A percentile compares a stretch with the other conserved stretches of the same genome.
phyloP scores from a whole-genome alignment of 1,140 invertebrate species.

The Drosophila chauvacae region DNA sequence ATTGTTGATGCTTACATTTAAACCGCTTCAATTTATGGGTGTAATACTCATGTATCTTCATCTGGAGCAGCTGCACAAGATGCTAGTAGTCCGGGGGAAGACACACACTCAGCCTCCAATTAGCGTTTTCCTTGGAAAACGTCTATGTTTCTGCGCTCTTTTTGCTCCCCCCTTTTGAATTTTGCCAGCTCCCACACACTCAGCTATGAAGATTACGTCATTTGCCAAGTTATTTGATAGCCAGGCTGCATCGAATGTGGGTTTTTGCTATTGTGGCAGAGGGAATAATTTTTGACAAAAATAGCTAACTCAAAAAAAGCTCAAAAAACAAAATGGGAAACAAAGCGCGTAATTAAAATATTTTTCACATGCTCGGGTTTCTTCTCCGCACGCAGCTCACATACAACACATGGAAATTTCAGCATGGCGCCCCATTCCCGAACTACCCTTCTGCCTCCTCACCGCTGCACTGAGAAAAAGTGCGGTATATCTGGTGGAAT shows the following conservation, averaged over 20 bases:
- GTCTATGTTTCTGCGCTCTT: slow-evolving; percentile 23
- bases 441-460: background rate
- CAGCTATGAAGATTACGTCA: slow-evolving; percentile 56
- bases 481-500: too few species aligned
- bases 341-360: slow-evolving; percentile 74
- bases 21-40: slow-evolving; percentile 13
- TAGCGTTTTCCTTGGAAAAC: slow-evolving; percentile 61
- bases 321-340: slow-evolving; percentile 41
- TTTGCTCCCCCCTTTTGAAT: slow-evolving; percentile 18
- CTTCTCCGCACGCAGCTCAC: slow-evolving; percentile 32
- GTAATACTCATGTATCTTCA: slow-evolving; percentile 22
- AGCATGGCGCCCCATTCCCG: slow-evolving; percentile 22
- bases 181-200: slow-evolving; percentile 23
- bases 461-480: background rate
- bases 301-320: slow-evolving; percentile 58
- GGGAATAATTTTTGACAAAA: slow-evolving; percentile 67
- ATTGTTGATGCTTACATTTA: slow-evolving; percentile 12
- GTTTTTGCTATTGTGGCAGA: slow-evolving; percentile 28
- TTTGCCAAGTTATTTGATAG: slow-evolving; percentile 74
- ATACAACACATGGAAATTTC: slow-evolving; percentile 33
- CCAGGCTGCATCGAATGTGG: slow-evolving; percentile 58
- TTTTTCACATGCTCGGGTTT: slow-evolving; percentile 76
- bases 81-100: background rate
- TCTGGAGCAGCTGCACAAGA: slow-evolving; percentile 15
- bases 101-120: slow-evolving; percentile 67